Evolutionary conservation across 2,113 vertebrate species (phyloP).

Genomic region (Thamnophis sirtalis): DNA sequence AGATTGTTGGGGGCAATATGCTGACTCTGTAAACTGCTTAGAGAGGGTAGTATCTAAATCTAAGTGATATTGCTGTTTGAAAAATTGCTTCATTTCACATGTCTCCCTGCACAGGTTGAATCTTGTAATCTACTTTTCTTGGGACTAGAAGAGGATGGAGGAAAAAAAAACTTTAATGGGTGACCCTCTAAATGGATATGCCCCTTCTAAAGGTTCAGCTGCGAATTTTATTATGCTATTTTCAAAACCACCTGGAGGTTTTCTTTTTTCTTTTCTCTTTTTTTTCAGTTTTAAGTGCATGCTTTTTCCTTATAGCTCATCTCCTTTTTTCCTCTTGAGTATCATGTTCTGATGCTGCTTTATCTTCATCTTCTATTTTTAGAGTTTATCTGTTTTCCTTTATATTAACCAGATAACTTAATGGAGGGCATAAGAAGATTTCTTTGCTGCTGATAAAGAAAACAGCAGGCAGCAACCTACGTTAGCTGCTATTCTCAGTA

Average conservation of each 20-base stretch:
- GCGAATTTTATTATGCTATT: not conserved
- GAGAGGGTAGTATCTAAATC: too few species aligned
- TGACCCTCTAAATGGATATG: not conserved
- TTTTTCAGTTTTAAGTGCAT: not conserved
- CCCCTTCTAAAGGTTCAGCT: not conserved
- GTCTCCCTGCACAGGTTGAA: not conserved
- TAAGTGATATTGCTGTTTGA: not conserved
- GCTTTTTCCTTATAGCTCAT: not conserved
- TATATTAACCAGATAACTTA: not conserved
- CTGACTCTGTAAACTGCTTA: too few species aligned
- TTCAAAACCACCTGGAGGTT: not conserved
- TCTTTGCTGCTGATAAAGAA: not conserved
- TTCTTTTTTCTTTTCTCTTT: not conserved
- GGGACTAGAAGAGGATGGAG: not conserved
- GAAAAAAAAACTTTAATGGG: not conserved
- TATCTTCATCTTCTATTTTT: not conserved
- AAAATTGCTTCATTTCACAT: not conserved
- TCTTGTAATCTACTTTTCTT: not conserved
- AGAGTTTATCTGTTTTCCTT: not conserved
- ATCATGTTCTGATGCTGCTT: not conserved
- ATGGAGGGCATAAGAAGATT: not conserved
- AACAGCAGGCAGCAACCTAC: not conserved
- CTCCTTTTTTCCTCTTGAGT: not conserved
- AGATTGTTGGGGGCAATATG: too few species aligned
- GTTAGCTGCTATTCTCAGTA: not conserved